Conservation (phyloP, 2,888 invertebrate genomes). For the Tachystola acroxantha region DNA sequence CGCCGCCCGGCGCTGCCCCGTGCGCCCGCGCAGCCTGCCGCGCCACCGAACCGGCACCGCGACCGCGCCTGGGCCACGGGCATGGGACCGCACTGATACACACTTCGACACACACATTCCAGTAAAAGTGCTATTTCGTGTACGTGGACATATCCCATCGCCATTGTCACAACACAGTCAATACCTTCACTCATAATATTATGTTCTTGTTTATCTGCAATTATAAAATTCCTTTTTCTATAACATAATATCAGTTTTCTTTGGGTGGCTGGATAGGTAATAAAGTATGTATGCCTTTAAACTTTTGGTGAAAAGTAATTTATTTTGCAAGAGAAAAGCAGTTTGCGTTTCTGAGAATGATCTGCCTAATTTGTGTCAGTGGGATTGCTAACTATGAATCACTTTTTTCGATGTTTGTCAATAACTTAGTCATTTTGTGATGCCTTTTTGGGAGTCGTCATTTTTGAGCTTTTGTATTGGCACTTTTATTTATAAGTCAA, state of each 20-base stretch:
- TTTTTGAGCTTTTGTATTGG: too few species aligned
- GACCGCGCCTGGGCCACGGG: conserved; percentile 17
- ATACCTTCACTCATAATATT: too few species aligned
- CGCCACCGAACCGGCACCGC: conserved; percentile 5
- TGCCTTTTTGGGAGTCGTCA: neutral
- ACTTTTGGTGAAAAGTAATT: too few species aligned
- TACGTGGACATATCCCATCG: conserved; percentile 35
- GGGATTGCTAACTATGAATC: conserved; percentile 29
- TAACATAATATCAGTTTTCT: too few species aligned
- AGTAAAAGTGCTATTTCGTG: conserved; percentile 71
- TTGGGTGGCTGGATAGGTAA: too few species aligned
- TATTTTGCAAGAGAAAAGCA: too few species aligned
- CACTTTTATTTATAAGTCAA: neutral
- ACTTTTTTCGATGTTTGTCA: conserved; percentile 14
- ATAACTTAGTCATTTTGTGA: conserved; percentile 4
- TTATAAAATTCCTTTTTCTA: too few species aligned
- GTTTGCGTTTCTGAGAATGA: conserved; percentile 17
- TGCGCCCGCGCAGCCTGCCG: conserved; percentile 37
- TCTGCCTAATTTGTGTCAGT: conserved; percentile 29
- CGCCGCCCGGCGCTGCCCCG: conserved; percentile 46
- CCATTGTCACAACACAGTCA: neutral
- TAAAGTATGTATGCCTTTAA: too few species aligned
- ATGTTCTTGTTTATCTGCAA: too few species aligned
- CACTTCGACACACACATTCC: conserved; percentile 51
- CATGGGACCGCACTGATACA: conserved; percentile 21